These are phyloP conservation scores for Ctenochaetus hawaiiensis DNA, from an alignment of 2,797 vertebrate genomes.

Conservation along the genomic window DNA sequence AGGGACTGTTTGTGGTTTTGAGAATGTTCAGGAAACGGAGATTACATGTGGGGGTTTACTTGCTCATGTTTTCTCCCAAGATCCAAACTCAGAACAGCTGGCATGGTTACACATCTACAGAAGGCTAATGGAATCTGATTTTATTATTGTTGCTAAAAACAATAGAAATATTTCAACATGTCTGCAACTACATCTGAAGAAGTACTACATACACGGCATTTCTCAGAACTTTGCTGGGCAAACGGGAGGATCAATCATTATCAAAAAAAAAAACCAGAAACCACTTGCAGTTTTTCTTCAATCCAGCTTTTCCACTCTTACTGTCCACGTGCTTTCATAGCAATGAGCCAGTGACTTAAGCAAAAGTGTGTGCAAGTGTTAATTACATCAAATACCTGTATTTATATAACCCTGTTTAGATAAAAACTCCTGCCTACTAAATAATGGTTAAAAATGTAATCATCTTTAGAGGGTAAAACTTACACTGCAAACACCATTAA, in stretches of 20 bases:
- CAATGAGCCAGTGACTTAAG: background rate
- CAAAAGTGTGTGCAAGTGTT: background rate
- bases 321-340: background rate
- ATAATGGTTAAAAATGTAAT: slow-evolving; percentile 31
- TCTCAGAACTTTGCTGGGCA: background rate
- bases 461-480: slow-evolving; percentile 34
- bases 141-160: background rate
- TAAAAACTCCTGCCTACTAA: background rate
- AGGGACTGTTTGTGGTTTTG: slow-evolving; percentile 15
- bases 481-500: slow-evolving; percentile 52
- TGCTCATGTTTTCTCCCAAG: slow-evolving; percentile 1
- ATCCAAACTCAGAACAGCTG: slow-evolving; percentile 16
- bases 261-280: slow-evolving; percentile 10
- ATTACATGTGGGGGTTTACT: background rate
- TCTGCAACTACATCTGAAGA: background rate
- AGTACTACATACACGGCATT: slow-evolving; percentile 16
- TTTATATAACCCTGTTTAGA: slow-evolving; percentile 11
- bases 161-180: background rate
- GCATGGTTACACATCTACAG: background rate
- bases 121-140: background rate
- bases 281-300: background rate
- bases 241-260: background rate
- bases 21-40: slow-evolving; percentile 13
- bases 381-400: background rate
- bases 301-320: background rate